Evolutionary conservation across 2,113 vertebrate genomes (phyloP).

Genomic region (Mirounga angustirostris): DNA sequence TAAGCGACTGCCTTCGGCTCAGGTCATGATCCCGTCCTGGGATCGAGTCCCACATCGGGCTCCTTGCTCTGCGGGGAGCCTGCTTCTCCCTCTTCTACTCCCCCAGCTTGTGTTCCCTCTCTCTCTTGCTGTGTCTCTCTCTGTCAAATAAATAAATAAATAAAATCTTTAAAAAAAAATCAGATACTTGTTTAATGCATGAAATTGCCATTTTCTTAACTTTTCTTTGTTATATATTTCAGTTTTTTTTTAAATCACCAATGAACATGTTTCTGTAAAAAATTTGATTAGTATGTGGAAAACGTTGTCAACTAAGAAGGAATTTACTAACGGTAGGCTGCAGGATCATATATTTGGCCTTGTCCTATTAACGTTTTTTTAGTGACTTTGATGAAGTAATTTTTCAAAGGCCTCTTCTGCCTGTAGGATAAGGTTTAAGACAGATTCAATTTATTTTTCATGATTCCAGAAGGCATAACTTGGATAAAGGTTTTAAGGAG

Average conservation of each 20-base stretch:
- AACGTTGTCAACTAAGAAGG: constrained; percentile 28
- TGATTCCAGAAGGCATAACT: neutral
- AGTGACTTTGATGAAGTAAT: constrained; percentile 52
- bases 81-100: too few relatives aligned
- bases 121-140: too few relatives aligned
- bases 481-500: constrained; percentile 48
- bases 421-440: constrained; percentile 12
- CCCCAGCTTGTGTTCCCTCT: too few relatives aligned
- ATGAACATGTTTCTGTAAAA: constrained; percentile 15
- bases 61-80: too few relatives aligned
- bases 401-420: constrained; percentile 49
- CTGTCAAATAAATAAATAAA: too few relatives aligned
- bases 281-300: neutral
- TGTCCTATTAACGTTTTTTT: neutral
- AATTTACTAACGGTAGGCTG: constrained; percentile 2
- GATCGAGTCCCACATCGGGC: too few relatives aligned
- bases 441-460: neutral
- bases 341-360: neutral
- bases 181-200: constrained; percentile 15
- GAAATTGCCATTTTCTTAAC: neutral
- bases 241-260: neutral
- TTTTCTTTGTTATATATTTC: neutral
- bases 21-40: too few relatives aligned
- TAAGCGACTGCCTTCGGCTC: too few relatives aligned
- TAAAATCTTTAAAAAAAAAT: neutral